A percentile compares a stretch with the other conserved stretches of the same genome.
Evolutionary conservation across 2,113 vertebrate species (phyloP).

Genomic region (Mus musculus): DNA sequence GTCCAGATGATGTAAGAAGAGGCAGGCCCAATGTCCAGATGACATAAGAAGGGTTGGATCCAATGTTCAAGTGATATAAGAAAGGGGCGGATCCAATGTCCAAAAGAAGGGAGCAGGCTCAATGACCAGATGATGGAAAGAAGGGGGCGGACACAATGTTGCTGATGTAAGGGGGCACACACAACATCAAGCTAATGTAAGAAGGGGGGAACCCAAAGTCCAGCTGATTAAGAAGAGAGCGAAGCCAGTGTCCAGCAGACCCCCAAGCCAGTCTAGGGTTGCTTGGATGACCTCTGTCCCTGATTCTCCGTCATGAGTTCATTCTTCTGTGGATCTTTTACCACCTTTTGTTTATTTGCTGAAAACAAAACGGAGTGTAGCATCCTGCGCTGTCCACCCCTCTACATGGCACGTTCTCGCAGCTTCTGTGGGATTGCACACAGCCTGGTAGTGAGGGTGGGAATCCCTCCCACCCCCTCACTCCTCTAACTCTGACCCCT

Average conservation of each 20-base stretch:
- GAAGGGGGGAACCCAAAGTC: too few species aligned
- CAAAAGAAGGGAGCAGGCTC: background rate
- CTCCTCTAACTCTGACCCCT: background rate
- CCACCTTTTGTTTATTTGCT: background rate
- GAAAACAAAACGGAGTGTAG: background rate
- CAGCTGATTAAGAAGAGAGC: too few species aligned
- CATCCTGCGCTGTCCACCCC: background rate
- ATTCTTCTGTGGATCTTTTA: background rate
- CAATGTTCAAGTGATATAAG: too few species aligned
- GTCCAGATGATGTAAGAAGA: too few species aligned
- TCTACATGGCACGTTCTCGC: background rate
- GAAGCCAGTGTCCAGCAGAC: background rate
- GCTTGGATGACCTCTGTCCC: background rate
- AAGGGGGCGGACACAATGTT: background rate
- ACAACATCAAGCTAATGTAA: too few species aligned
- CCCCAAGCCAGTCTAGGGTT: rapidly evolving
- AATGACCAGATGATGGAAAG: too few species aligned
- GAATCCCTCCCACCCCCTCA: background rate
- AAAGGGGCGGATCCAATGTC: too few species aligned
- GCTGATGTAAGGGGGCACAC: too few species aligned
- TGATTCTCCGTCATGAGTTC: background rate
- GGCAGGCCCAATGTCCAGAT: too few species aligned
- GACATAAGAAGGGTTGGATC: too few species aligned
- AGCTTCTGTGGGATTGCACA: background rate
- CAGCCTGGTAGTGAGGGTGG: background rate